Percentiles rank a stretch among this genome's conserved stretches.
Conservation (phyloP, 2,888 invertebrate species). For the Cephus spinipes region DNA sequence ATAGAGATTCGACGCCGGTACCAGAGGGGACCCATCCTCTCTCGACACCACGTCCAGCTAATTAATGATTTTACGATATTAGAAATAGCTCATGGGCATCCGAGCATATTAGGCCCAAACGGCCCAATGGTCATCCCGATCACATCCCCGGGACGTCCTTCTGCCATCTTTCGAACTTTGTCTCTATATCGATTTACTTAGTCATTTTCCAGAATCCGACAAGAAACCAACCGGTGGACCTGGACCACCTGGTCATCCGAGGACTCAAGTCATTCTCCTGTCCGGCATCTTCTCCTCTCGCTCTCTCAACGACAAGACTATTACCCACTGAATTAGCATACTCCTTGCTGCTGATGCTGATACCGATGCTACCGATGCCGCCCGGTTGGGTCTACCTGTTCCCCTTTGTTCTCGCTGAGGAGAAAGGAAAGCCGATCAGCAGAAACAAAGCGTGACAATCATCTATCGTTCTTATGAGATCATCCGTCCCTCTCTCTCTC, state of each 20-base stretch:
- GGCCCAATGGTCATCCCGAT: conserved; percentile 3
- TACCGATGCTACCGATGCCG: neutral
- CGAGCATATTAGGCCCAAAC: conserved; percentile 34
- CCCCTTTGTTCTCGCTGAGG: conserved; percentile 41
- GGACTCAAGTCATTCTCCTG: conserved; percentile 54
- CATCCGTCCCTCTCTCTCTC: neutral
- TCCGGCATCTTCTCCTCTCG: conserved; percentile 27
- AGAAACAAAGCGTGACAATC: conserved; percentile 17
- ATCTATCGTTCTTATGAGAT: conserved; percentile 1
- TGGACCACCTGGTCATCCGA: conserved; percentile 54
- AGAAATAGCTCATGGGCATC: conserved; percentile 50
- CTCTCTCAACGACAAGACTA: conserved; percentile 30
- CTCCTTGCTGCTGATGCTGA: conserved; percentile 8
- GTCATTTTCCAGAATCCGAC: no score
- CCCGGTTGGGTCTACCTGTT: neutral
- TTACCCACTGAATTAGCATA: conserved; percentile 51
- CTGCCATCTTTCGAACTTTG: neutral
- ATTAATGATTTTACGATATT: conserved; percentile 62
- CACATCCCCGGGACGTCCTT: neutral
- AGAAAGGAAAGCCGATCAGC: neutral
- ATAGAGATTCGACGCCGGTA: conserved; percentile 4
- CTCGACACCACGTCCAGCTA: conserved; percentile 48
- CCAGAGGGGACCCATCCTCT: conserved; percentile 30
- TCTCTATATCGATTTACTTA: no score
- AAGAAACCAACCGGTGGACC: no score